Evolutionary conservation across 2,797 vertebrate genomes (phyloP), one percentile per base, ranked within the genome.

Genomic region (Pelodytes ibericus): DNA sequence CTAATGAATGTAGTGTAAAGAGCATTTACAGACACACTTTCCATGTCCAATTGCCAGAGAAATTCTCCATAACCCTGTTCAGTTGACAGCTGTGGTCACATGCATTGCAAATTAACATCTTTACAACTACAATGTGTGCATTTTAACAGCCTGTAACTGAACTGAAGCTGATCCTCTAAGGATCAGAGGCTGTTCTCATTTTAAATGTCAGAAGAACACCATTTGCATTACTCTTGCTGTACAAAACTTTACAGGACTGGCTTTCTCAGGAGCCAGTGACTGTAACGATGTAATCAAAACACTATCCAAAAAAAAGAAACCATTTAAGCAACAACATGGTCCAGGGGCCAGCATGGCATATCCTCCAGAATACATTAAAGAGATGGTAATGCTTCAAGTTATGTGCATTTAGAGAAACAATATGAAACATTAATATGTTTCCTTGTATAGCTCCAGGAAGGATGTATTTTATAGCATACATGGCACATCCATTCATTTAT

Each of bases 271-370:
- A 27, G 26, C 56, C 56, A 26, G n/a, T 44, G 51, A 66, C 71
- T 29, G 31, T 20, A 33, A n/a, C 41, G 33, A 49, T 72, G 57
- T 33, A 53, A 51, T n/a, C 47, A 39, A 27, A 10, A 41, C 39
- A 11, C 3, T 18, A 11, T 18, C 33, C 26, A 4, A n/a, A 26
- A 4, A n/a, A 26, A 29, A 41, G 47, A 7, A 74, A 22, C n/a
- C 31, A 66, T 59, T 74, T 44, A 47, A 44, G 36, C 29, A 41
- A 58, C 31, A 47, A n/a, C 33, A 74, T 65, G 49, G 49, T 39
- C 26, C 59, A 20, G 30, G 29, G 33, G 10, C 20, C 29, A 29
- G 15, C 9, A 26, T 39, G 44, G 10, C 29, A 39, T 13, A 10
- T 71, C 39, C n/a, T n/a, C n/a, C n/a, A n/a, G n/a, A n/a, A n/a